phyloP scores from a whole-genome alignment of 1,140 invertebrate genomes.

The Platyura marginata region DNA sequence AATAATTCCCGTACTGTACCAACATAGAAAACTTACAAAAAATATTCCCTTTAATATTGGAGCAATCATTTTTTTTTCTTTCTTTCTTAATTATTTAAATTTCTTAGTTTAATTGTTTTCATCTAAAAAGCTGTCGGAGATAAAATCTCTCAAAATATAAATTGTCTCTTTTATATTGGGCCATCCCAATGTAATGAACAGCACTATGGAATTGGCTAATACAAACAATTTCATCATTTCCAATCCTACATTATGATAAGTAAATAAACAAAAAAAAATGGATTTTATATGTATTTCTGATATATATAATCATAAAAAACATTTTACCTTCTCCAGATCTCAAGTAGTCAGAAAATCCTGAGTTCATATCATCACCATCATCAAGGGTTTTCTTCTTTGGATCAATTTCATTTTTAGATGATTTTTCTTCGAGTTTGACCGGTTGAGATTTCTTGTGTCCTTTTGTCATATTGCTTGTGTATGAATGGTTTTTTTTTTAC shows the following conservation, averaged over 20 bases:
- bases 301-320: not conserved
- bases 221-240: constrained; percentile 24
- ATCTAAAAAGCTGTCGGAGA: too few species aligned
- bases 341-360: not conserved
- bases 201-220: constrained; percentile 19
- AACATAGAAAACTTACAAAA: constrained; percentile 21
- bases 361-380: not conserved
- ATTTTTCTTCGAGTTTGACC: not conserved
- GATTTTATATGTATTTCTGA: not conserved
- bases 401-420: not conserved
- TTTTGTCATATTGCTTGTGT: not conserved
- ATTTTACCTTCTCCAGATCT: not conserved
- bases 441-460: not conserved
- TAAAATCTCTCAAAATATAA: not conserved
- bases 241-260: constrained; percentile 12
- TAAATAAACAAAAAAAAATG: not conserved
- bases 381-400: not conserved
- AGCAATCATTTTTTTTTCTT: constrained; percentile 15
- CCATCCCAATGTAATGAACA: constrained; percentile 23
- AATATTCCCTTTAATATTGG: constrained; percentile 19
- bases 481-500: too few species aligned
- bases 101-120: too few species aligned
- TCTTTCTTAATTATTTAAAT: too few species aligned
- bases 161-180: constrained; percentile 13
- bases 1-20: constrained; percentile 18